Evolutionary conservation across 64 coral and sea anemone genomes (phyloP).

Genomic region (Dendrophyllia cribrosa): DNA sequence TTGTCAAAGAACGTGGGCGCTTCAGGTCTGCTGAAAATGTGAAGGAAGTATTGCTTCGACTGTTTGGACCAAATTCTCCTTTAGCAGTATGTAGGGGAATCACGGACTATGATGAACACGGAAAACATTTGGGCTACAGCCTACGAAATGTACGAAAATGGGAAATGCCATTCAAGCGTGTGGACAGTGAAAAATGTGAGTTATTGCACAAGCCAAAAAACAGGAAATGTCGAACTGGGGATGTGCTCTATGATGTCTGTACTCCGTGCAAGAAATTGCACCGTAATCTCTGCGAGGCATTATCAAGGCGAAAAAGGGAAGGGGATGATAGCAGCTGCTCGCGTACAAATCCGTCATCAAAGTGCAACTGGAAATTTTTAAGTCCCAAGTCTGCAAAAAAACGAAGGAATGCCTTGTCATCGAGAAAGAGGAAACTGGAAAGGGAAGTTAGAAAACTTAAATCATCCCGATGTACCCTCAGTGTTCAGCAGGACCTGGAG

Average conservation of each 20-base stretch:
- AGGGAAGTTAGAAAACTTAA: neutral
- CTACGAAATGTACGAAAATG: neutral
- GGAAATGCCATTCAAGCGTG: conserved; percentile 9
- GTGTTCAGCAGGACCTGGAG: conserved; percentile 2
- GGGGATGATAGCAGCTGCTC: neutral
- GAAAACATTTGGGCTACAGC: neutral
- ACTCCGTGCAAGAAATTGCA: conserved; percentile 17
- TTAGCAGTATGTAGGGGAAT: neutral
- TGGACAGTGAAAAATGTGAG: neutral
- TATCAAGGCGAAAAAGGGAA: neutral
- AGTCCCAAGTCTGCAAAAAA: neutral
- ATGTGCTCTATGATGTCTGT: conserved; percentile 3
- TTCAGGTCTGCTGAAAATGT: neutral
- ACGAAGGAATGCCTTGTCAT: neutral
- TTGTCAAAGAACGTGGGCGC: neutral
- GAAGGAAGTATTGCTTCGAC: neutral
- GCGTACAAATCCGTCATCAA: neutral
- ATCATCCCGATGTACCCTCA: neutral
- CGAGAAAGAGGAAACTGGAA: neutral
- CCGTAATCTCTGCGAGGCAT: neutral
- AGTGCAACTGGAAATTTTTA: conserved; percentile 17
- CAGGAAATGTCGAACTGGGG: neutral
- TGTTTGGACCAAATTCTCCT: conserved; percentile 9
- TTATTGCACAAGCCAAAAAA: neutral
- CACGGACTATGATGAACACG: neutral